Percentiles rank a stretch among this genome's conserved stretches.
phyloP scores from a whole-genome alignment of 2,797 vertebrate genomes.

The Australoheros facetus region DNA sequence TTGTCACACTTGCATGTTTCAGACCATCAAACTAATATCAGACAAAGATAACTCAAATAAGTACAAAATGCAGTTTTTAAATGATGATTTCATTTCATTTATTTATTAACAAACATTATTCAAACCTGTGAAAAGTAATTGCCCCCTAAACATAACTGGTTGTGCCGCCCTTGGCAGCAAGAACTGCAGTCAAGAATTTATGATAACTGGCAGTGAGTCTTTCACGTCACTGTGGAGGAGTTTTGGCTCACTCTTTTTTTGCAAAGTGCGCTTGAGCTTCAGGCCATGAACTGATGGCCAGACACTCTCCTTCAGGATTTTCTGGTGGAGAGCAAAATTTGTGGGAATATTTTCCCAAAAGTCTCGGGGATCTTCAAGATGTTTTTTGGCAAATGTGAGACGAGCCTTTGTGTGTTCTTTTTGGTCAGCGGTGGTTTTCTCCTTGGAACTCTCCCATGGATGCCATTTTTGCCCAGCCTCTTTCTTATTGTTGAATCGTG shows the following conservation, averaged over 20 bases:
- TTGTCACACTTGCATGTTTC: background rate
- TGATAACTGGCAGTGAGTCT: too few relatives aligned
- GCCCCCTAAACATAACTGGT: background rate
- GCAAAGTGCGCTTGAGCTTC: background rate
- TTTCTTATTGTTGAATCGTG: background rate
- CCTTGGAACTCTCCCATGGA: background rate
- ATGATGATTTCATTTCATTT: too few relatives aligned
- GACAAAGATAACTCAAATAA: too few relatives aligned
- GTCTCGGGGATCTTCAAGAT: background rate
- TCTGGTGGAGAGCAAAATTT: background rate
- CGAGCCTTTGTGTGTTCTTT: background rate
- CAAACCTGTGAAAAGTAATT: background rate
- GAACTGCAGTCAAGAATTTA: background rate
- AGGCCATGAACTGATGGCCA: background rate
- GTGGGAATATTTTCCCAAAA: background rate
- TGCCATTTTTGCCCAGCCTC: background rate
- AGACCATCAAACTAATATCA: background rate
- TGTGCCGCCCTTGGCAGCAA: background rate
- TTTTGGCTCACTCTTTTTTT: too few relatives aligned
- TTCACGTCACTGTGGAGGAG: too few relatives aligned
- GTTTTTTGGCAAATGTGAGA: background rate
- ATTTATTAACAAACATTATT: background rate
- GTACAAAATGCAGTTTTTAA: background rate
- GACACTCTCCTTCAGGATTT: background rate
- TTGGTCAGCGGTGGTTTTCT: background rate